Conservation (phyloP, 2,797 vertebrate genomes). For the Scolopax bukidnonensis region DNA sequence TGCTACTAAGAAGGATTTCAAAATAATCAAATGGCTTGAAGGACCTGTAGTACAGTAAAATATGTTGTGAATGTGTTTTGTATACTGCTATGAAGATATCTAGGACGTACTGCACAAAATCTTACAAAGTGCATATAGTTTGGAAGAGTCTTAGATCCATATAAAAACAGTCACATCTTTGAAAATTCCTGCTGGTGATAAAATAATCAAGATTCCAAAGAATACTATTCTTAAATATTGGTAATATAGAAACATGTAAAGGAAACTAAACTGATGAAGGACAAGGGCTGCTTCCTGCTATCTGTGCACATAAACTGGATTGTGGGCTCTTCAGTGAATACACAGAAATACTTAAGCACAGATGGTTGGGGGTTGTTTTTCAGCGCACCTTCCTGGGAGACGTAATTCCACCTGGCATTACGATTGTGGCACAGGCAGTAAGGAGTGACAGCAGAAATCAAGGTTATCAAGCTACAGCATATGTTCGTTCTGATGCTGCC, state of each 20-base stretch:
- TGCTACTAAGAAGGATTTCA: background rate
- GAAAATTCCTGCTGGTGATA: background rate
- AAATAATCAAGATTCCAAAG: background rate
- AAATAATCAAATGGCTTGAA: background rate
- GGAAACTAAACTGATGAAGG: background rate
- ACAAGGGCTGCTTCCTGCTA: background rate
- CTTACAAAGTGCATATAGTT: background rate
- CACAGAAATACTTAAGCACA: conserved; percentile 21
- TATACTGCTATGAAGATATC: background rate
- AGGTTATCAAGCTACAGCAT: conserved; percentile 75
- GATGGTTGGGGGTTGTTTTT: conserved; percentile 58
- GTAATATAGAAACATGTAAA: background rate
- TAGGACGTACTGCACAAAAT: background rate
- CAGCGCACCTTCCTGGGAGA: conserved; percentile 59
- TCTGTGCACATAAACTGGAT: background rate
- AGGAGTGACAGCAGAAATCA: conserved; percentile 68
- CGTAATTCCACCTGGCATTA: conserved; percentile 39
- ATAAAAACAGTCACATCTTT: background rate
- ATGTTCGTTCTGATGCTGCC: conserved; percentile 34
- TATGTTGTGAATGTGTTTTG: background rate
- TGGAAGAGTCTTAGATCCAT: background rate
- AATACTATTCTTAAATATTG: background rate
- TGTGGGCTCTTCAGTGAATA: background rate
- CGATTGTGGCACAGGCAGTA: conserved; percentile 65
- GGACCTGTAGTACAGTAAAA: background rate